Evolutionary conservation across 2,113 vertebrate species (phyloP).

Genomic region (Syngnathoides biaculeatus): DNA sequence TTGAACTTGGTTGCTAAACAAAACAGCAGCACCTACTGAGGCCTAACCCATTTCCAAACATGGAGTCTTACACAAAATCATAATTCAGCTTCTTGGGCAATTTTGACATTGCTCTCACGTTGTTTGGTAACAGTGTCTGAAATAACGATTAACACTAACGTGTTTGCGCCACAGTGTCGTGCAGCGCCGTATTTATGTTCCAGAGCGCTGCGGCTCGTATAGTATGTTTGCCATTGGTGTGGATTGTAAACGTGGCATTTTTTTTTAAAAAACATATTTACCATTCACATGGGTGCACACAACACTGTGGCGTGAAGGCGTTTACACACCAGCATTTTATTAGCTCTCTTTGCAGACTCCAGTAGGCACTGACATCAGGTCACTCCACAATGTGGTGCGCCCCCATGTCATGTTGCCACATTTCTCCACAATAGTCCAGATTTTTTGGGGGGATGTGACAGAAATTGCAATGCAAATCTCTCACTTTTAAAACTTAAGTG

Average conservation of each 20-base stretch:
- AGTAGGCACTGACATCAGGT: not conserved
- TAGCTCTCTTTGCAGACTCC: not conserved
- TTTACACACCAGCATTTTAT: not conserved
- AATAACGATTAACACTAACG: not conserved
- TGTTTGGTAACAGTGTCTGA: not conserved
- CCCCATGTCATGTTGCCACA: not conserved
- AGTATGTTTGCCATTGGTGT: not conserved
- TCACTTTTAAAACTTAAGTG: not conserved
- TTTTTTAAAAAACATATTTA: not conserved
- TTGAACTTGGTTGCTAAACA: too few species aligned
- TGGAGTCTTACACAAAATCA: too few species aligned
- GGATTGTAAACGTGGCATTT: not conserved
- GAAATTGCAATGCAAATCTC: not conserved
- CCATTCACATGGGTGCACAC: not conserved
- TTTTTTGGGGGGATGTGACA: not conserved
- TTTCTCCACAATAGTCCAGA: not conserved
- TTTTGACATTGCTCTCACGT: too few species aligned
- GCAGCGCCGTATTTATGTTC: not conserved
- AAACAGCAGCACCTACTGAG: too few species aligned
- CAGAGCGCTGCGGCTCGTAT: not conserved
- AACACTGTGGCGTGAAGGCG: not conserved
- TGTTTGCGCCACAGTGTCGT: not conserved
- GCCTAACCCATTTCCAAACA: not conserved
- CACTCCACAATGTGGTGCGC: not conserved
- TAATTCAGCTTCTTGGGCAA: too few species aligned